Evolutionary conservation across 1,140 invertebrate species (phyloP).

Genomic region (Cheumatopsyche charites): DNA sequence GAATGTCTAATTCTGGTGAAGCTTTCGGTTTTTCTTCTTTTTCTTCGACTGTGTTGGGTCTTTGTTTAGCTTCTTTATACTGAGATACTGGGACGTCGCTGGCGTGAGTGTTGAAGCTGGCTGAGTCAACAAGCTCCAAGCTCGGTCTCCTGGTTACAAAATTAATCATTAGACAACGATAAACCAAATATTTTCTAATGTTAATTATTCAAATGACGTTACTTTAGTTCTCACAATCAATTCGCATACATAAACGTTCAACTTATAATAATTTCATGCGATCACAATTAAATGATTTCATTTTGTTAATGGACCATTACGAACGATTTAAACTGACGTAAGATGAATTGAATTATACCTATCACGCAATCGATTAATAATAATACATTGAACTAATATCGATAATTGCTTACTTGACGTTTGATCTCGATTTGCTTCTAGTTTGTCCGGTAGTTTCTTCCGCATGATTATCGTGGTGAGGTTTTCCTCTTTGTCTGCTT

Average conservation of each 20-base stretch:
- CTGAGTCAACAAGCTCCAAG: constrained; percentile 78
- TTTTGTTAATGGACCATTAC: no score
- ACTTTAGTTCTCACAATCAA: no score
- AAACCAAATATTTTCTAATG: no score
- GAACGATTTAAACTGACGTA: no score
- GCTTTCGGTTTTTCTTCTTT: constrained; percentile 35
- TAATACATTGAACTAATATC: neutral
- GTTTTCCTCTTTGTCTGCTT: constrained; percentile 56
- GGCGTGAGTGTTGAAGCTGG: constrained; percentile 76
- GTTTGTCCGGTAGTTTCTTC: constrained; percentile 59
- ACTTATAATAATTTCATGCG: neutral
- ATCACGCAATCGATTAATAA: no score
- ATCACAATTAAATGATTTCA: no score
- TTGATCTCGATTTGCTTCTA: constrained; percentile 58
- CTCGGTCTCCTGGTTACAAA: constrained; percentile 64
- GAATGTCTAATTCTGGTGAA: constrained; percentile 46
- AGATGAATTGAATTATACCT: no score
- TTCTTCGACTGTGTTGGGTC: constrained; percentile 35
- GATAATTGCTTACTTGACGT: constrained; percentile 58
- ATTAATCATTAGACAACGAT: no score
- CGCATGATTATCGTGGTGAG: constrained; percentile 57
- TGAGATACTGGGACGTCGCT: constrained; percentile 56
- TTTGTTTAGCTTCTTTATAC: constrained; percentile 55
- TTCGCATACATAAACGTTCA: neutral
- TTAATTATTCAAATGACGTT: no score